These are phyloP conservation scores for Syrrhaptes paradoxus DNA, from an alignment of 2,113 vertebrate genomes.

Conservation along the genomic window DNA sequence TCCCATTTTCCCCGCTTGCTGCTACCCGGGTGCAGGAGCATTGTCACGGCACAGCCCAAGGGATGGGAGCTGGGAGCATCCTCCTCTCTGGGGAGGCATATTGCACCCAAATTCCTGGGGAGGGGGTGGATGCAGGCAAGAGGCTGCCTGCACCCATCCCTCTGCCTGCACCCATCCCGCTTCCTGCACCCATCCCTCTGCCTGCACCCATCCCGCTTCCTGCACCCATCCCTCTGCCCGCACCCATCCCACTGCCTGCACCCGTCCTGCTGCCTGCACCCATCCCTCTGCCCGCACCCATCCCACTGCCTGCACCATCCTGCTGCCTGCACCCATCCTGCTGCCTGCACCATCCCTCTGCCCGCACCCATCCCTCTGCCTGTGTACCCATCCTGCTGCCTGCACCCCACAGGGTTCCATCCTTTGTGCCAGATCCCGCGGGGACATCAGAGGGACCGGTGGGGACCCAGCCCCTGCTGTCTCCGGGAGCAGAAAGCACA, in stretches of 20 bases:
- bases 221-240: background rate
- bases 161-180: background rate
- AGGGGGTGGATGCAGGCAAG: background rate
- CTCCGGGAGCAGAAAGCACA: background rate
- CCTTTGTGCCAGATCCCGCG: fast-evolving
- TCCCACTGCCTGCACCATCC: too few species aligned
- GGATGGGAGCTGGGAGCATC: background rate
- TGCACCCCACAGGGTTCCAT: background rate
- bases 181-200: background rate
- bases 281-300: background rate
- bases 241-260: background rate
- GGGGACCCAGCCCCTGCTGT: background rate
- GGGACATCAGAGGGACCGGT: background rate
- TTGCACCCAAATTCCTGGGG: background rate
- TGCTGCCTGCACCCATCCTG: background rate
- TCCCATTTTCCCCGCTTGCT: fast-evolving
- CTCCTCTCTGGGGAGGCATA: fast-evolving
- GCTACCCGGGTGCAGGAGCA: fast-evolving
- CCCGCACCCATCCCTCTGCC: background rate
- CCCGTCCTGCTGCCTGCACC: too few species aligned
- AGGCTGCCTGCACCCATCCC: background rate
- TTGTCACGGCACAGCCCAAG: fast-evolving
- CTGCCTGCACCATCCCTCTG: background rate
- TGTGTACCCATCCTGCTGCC: background rate
- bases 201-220: background rate